Base-by-base conservation (phyloP, 2,113 vertebrate species). In the Arothron firmamentum region DNA sequence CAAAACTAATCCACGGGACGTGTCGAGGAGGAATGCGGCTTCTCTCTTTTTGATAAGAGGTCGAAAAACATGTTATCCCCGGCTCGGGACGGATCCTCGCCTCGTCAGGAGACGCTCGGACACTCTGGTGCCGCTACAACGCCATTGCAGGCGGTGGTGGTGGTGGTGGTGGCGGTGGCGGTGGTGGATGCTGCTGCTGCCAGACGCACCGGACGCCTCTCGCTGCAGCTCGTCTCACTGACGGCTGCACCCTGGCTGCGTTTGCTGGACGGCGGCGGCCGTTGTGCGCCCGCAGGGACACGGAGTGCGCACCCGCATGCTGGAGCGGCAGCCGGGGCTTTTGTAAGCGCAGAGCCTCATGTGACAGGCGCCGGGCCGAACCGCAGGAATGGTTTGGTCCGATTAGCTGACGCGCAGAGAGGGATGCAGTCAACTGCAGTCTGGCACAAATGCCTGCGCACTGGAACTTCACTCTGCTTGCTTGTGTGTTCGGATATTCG, bases 101-200 rank as follows among this genome's bases (percentile, higher is more conserved):
- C 25, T 28, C 25, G 3, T 28, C 25, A 5, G 25, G 25, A 28
- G 25, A 57, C 59, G 68, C 41, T 59, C 9, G 50, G 65, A n/a
- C 83, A 79, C 45, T 74, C 75, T 58, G 60, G 77, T 79, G 81
- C 84, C 74, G 77, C 88, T 74, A 47, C 45, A 87, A 79, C 90
- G 89, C 90, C 90, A 92, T 91, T 91, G 89, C 90, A 87, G 90
- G 81, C 85, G 67, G 76, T n/a, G n/a, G n/a, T n/a, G n/a, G n/a
- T n/a, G n/a, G n/a, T n/a, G n/a, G n/a, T n/a, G n/a, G n/a, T n/a
- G n/a, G n/a, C n/a, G n/a, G n/a, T n/a, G n/a, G n/a, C n/a, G n/a
- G n/a, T n/a, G n/a, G n/a, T 41, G 82, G 78, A 61, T 74, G 89
- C 77, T 86, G 45, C 15, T 6, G 43, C 43, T 46, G 45, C 88